phyloP scores from a whole-genome alignment of 2,888 invertebrate genomes.

The Hemithea aestivaria region DNA sequence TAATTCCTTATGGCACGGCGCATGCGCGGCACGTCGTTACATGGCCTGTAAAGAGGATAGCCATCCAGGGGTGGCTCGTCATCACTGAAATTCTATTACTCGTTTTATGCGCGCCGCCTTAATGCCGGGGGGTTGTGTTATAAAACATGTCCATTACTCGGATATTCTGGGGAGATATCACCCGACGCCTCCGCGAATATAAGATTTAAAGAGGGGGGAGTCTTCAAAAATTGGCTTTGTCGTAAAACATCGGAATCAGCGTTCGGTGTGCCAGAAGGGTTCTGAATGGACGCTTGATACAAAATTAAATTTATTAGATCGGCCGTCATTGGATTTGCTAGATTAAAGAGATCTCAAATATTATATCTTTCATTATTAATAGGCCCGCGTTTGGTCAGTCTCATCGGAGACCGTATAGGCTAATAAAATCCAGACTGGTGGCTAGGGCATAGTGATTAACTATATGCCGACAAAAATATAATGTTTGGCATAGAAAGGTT shows the following conservation, averaged over 20 bases:
- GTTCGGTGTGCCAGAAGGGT: slow-evolving; percentile 40
- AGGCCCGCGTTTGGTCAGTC: too few relatives aligned
- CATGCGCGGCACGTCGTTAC: slow-evolving; percentile 73
- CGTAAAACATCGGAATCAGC: slow-evolving; percentile 65
- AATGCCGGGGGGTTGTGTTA: slow-evolving; percentile 60
- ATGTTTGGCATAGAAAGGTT: too few relatives aligned
- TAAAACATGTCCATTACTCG: slow-evolving; percentile 64
- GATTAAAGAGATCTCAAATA: too few relatives aligned
- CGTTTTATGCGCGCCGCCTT: slow-evolving; percentile 71
- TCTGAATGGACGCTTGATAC: slow-evolving; percentile 17
- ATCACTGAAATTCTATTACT: slow-evolving; percentile 75
- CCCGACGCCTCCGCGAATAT: slow-evolving; percentile 31
- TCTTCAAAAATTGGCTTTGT: slow-evolving; percentile 43
- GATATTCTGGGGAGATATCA: slow-evolving; percentile 52
- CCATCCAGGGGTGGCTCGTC: slow-evolving; percentile 54
- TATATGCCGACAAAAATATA: too few relatives aligned
- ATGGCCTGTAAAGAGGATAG: slow-evolving; percentile 56
- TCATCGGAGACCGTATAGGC: too few relatives aligned
- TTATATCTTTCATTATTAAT: too few relatives aligned
- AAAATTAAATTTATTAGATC: too few relatives aligned
- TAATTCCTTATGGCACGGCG: slow-evolving; percentile 43
- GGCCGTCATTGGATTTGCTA: too few relatives aligned
- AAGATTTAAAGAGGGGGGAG: slow-evolving; percentile 33
- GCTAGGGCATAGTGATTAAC: too few relatives aligned
- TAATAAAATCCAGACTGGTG: too few relatives aligned